Evolutionary conservation across 2,888 invertebrate species (phyloP), one percentile per base, ranked within the genome.

Genomic region (Amphipyra tragopoginis): DNA sequence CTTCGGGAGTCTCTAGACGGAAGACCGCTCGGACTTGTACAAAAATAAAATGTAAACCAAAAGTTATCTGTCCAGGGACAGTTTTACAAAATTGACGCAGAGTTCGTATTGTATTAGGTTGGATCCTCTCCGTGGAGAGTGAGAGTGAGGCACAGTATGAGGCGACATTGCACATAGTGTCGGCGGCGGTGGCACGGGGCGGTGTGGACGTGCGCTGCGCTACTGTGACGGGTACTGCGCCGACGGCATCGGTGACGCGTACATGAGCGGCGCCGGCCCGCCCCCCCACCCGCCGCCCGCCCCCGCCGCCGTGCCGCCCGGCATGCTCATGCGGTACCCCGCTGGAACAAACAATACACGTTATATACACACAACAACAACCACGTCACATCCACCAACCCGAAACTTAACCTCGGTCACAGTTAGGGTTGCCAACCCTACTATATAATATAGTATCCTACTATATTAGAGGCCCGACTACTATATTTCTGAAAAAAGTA

Each of bases 211-310:
- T 3, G 69, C 49, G 61, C 50, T 63, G 48, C 65, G 85, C 96
- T 97, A 98, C 97, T 98, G 98, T 92, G 97, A 96, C 87, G 97
- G 97, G 95, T 97, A 98, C 95, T 97, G 97, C 85, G 92, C 92
- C 84, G 97, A 97, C 90, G 97, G 98, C 95, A 98, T 97, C 85
- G 97, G 97, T 88, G 97, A 97, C 95, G 97, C 97, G 90, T 97
- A 97, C 96, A 97, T 96, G 75, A 96, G 95, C 84, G 96, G 95
- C 90, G 96, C 94, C 88, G 96, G 95, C 80, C 94, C 95, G 76
- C 95, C 96, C 77, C 95, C 94, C 85, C 95, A 92, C 68, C 93
- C 93, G 72, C 85, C 86, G 67, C 80, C 82, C 64, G 94, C 92
- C 59, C 95, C 95, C 63, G 93, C 86, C 51, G 84, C 86, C 64